Evolutionary conservation across 2,113 vertebrate species (phyloP).

Genomic region (Callocephalon fimbriatum): DNA sequence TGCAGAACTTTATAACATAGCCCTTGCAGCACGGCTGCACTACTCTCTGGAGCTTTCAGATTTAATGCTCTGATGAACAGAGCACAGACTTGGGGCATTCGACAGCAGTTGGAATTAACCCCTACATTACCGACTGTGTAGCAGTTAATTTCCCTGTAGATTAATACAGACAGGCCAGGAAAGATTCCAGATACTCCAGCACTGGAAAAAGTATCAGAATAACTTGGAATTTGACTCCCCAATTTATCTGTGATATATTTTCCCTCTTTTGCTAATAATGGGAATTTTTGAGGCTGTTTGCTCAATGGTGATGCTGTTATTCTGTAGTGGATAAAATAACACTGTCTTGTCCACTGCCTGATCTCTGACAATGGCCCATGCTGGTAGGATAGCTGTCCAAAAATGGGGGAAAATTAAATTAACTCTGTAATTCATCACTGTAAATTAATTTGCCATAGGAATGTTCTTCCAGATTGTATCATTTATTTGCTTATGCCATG

Average conservation of each 20-base stretch:
- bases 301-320: background rate
- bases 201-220: background rate
- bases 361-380: background rate
- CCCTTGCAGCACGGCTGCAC: constrained; percentile 77
- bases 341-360: background rate
- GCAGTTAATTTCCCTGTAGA: constrained; percentile 60
- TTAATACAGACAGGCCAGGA: background rate
- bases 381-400: background rate
- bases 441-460: constrained; percentile 8
- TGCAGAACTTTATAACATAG: constrained; percentile 88
- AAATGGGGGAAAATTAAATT: background rate
- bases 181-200: background rate
- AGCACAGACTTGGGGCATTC: constrained; percentile 74
- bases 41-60: constrained; percentile 83
- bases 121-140: constrained; percentile 12
- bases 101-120: constrained; percentile 79
- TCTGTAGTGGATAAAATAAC: background rate
- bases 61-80: constrained; percentile 85
- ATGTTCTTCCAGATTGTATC: background rate
- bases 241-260: background rate
- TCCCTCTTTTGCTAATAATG: background rate
- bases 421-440: background rate
- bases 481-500: background rate
- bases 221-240: background rate
- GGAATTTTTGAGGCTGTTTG: background rate